phyloP scores from a whole-genome alignment of 2,113 vertebrate genomes.

The Phylloscopus trochilus region DNA sequence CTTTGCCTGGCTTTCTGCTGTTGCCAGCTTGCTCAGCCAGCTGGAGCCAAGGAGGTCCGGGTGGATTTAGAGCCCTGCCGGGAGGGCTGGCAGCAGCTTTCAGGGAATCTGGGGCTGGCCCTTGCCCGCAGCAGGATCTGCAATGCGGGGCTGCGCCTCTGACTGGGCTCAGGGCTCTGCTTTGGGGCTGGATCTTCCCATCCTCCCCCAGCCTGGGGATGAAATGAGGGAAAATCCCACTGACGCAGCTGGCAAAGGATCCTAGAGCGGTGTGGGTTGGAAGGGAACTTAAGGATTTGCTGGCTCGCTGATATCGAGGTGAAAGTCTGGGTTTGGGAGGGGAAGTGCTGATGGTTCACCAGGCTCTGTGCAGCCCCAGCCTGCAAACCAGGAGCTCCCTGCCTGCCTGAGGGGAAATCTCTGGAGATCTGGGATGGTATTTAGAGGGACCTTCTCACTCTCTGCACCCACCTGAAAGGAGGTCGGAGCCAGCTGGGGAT shows the following conservation, averaged over 20 bases:
- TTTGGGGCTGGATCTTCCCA: background rate
- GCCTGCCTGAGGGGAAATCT: background rate
- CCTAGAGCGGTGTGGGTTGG: background rate
- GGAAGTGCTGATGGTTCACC: background rate
- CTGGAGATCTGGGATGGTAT: background rate
- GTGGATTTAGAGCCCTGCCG: background rate
- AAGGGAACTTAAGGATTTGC: background rate
- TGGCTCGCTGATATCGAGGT: slow-evolving; percentile 34
- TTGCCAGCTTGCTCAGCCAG: background rate
- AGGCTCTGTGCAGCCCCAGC: background rate
- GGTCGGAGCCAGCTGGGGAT: too few relatives aligned
- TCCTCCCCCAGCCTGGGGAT: background rate
- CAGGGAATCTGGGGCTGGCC: background rate
- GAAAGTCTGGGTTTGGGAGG: background rate
- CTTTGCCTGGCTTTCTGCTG: background rate
- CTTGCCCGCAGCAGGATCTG: background rate
- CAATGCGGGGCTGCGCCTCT: background rate
- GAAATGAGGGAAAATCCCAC: fast-evolving
- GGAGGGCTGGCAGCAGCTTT: background rate
- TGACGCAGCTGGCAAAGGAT: background rate
- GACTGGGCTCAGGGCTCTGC: fast-evolving
- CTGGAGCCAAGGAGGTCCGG: background rate
- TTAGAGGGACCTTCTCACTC: background rate
- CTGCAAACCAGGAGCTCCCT: background rate
- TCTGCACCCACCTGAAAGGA: background rate